These are phyloP conservation scores for Aromia moschata DNA, from an alignment of 2,888 invertebrate species.

Conservation along the genomic window DNA sequence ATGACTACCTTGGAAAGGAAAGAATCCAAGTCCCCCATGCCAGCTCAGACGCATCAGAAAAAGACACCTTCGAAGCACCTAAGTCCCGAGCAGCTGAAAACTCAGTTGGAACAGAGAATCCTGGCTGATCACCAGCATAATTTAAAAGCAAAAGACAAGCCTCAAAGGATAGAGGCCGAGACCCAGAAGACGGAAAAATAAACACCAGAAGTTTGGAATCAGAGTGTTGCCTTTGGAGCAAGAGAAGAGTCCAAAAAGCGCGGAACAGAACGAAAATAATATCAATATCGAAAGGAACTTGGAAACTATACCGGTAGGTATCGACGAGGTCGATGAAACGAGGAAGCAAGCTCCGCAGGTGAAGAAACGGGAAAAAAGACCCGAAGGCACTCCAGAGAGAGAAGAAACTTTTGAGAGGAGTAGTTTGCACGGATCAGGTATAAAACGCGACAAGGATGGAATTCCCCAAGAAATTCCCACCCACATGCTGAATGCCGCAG, in stretches of 20 bases:
- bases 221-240: constrained; percentile 68
- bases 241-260: constrained; percentile 57
- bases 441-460: constrained; percentile 69
- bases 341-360: constrained; percentile 62
- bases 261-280: constrained; percentile 60
- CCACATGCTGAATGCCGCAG: constrained; percentile 77
- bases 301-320: constrained; percentile 38
- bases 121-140: constrained; percentile 51
- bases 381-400: constrained; percentile 53
- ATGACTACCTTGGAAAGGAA: constrained; percentile 59
- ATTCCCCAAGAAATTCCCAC: constrained; percentile 77
- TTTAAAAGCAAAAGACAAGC: constrained; percentile 48
- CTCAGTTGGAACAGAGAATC: constrained; percentile 55
- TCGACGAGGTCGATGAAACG: constrained; percentile 66
- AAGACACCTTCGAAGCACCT: constrained; percentile 45
- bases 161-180: constrained; percentile 62
- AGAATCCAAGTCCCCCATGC: constrained; percentile 53
- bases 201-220: constrained; percentile 73
- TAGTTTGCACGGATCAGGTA: constrained; percentile 68
- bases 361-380: constrained; percentile 64
- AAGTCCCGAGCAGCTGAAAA: constrained; percentile 54
- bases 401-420: constrained; percentile 56
- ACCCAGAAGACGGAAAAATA: constrained; percentile 68
- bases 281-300: constrained; percentile 57
- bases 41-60: constrained; percentile 42